These are phyloP conservation scores for Bicyclus anynana DNA, from an alignment of 1,140 invertebrate species.

Conservation along the genomic window DNA sequence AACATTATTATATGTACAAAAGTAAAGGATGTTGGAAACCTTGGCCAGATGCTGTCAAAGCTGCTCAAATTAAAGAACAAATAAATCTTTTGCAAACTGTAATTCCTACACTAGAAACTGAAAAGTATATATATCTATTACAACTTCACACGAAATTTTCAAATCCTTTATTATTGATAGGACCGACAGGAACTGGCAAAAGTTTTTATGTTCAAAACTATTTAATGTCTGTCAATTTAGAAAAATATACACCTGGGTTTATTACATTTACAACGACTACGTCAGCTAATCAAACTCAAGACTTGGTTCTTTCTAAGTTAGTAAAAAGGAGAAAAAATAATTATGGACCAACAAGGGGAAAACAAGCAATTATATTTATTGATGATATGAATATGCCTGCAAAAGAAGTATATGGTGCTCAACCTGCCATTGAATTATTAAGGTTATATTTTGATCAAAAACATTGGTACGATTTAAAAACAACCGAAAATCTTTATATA, in stretches of 20 bases:
- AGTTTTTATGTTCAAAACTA: conserved; percentile 93
- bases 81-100: conserved; percentile 86
- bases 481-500: conserved; percentile 85
- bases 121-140: conserved; percentile 85
- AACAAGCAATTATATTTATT: conserved; percentile 89
- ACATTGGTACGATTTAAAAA: conserved; percentile 93
- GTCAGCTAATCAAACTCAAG: conserved; percentile 91
- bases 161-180: conserved; percentile 87
- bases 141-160: conserved; percentile 82
- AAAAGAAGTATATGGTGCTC: conserved; percentile 91
- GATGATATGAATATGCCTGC: conserved; percentile 96
- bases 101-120: conserved; percentile 91
- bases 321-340: conserved; percentile 88
- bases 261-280: conserved; percentile 94
- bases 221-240: conserved; percentile 87
- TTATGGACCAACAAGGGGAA: conserved; percentile 88
- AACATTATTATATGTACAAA: conserved; percentile 87
- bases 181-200: conserved; percentile 96
- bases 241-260: conserved; percentile 87
- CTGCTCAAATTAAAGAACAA: conserved; percentile 79
- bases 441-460: conserved; percentile 93
- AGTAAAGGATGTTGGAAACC: conserved; percentile 88
- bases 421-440: conserved; percentile 93
- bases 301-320: conserved; percentile 90
- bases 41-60: conserved; percentile 82